Conservation (phyloP, 1,140 invertebrate species). For the Drosophila malerkotliana region DNA sequence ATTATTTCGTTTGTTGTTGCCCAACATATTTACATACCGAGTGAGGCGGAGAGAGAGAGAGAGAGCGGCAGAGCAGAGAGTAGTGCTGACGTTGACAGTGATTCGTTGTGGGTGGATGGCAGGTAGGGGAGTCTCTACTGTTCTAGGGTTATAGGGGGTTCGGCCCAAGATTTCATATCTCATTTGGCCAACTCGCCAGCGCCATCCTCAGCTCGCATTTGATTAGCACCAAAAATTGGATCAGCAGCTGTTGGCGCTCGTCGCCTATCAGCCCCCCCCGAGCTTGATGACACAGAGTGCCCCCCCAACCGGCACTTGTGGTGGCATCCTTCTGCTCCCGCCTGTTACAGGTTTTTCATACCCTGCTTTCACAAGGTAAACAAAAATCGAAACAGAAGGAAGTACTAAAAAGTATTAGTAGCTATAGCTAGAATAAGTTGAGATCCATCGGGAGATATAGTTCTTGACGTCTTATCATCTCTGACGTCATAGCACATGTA, state of each 20-base stretch:
- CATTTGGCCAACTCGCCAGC: constrained; percentile 26
- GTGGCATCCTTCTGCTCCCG: not conserved
- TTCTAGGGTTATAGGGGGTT: not conserved
- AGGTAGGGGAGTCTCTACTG: not conserved
- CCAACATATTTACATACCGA: constrained; percentile 69
- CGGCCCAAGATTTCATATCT: constrained; percentile 28
- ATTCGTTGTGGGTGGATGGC: constrained; percentile 13
- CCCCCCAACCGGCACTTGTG: constrained; percentile 23
- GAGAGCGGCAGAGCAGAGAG: constrained; percentile 1
- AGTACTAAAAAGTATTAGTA: no score
- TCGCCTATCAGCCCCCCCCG: constrained; percentile 1
- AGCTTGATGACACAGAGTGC: constrained; percentile 10
- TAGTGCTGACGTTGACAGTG: constrained; percentile 53
- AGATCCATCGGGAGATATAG: no score
- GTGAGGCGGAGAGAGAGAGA: constrained; percentile 2
- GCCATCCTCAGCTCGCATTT: constrained; percentile 30
- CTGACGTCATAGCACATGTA: not conserved
- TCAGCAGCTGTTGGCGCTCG: constrained; percentile 40
- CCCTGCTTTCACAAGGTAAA: not conserved
- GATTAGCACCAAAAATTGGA: constrained; percentile 49
- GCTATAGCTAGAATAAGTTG: no score
- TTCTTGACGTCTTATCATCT: no score
- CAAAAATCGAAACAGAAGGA: not conserved
- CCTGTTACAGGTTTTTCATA: not conserved
- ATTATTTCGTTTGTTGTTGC: constrained; percentile 40